phyloP scores from a whole-genome alignment of 2,113 vertebrate species.

The Psilopsiagon aurifrons region DNA sequence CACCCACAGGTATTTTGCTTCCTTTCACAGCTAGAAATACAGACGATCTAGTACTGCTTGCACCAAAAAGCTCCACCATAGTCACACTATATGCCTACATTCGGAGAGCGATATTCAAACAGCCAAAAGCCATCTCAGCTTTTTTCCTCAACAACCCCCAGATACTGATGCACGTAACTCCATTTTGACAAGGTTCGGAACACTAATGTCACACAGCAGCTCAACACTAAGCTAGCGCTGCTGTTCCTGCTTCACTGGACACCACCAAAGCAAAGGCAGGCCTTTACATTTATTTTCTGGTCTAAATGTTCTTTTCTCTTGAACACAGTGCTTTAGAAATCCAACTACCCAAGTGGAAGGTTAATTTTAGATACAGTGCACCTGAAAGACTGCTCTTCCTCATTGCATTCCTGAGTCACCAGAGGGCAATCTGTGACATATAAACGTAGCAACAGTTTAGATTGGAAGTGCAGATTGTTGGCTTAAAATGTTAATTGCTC shows the following conservation, averaged over 20 bases:
- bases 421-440: not conserved
- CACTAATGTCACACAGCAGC: not conserved
- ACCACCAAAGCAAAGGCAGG: not conserved
- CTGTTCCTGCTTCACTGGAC: not conserved
- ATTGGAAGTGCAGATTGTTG: constrained; percentile 44
- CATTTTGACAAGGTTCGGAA: not conserved
- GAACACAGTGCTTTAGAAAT: not conserved
- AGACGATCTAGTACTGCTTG: not conserved
- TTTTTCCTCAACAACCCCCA: not conserved
- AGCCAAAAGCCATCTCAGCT: not conserved
- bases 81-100: not conserved
- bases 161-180: rapidly evolving
- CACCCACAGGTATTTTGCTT: not conserved
- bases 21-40: not conserved
- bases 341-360: not conserved
- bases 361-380: not conserved
- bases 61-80: not conserved
- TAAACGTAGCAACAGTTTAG: constrained; percentile 7
- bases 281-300: not conserved
- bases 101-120: not conserved
- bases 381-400: not conserved
- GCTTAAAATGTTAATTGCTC: not conserved
- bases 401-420: constrained; percentile 7
- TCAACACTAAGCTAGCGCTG: not conserved
- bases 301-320: not conserved